Evolutionary conservation across 2,888 invertebrate genomes (phyloP), one percentile per base, ranked within the genome.

Genomic region (Eutolmus rufibarbis): DNA sequence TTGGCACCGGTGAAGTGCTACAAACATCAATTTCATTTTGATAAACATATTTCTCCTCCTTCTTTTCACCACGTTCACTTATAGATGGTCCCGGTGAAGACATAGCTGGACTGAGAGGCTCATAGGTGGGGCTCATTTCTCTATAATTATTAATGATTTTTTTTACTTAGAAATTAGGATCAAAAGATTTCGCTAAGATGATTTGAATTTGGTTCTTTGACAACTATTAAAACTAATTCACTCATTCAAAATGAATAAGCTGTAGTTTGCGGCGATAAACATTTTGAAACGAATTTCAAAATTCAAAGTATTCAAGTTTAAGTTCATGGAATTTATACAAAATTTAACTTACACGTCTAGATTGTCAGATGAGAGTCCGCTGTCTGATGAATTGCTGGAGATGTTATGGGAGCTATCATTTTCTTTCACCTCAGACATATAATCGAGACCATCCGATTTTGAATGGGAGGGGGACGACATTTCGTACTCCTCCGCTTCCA

Each of bases 361-460:
- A 88, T 93, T 94, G 90, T 94, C 95, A 89, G 95, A 95, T 51
- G 95, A 95, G 23, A 95, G 93, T 82, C 96, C 96, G 90, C 96
- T 96, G 91, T 96, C 96, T 0, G 96, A 96, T 51, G 90, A 89
- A 87, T 88, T 89, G 76, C 90, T 90, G 7, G 90, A 90, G 12
- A 90, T 88, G 43, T 57, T 74, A 84, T 87, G 40, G 14, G 31
- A n/a, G n/a, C 9, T 37, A 37, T 78, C 43, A n/a, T 23, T 79
- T 19, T 43, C 43, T 19, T 43, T 89, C 94, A 93, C 91, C 93
- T 93, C 37, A 19, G 31, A n/a, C 8, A 43, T 51, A 19, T 14
- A 51, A 12, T 51, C 28, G 37, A 56, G 14, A 28, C n/a, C 16
- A 14, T 77, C 43, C 12, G 34, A 56, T 86, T 51, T 34, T 1